Base-by-base conservation (phyloP, 2,113 vertebrate genomes). In the Parotia lawesii region DNA sequence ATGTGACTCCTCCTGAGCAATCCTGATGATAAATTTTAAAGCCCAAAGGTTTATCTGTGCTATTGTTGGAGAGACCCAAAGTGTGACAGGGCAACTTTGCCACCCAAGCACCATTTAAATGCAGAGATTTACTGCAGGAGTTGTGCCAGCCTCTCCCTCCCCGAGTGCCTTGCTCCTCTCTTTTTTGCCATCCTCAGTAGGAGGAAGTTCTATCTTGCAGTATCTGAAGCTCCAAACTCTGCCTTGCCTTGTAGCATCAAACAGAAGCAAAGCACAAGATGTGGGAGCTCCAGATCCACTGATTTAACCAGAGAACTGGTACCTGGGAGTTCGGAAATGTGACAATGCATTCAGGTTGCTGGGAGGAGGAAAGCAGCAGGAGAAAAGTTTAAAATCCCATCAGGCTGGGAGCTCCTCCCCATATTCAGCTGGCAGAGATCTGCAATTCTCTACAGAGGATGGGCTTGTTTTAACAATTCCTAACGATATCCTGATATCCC, bases 51-150 rank as follows among this genome's bases (percentile, higher is more conserved):
- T 77, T 69, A 7, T 64, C 79, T 64, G 54, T 1, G 1, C 16
- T 28, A 2, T 12, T 45, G 37, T 5, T 57, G 42, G 21, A 71
- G 47, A 57, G 22, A 23, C 28, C 28, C 69, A 27, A 44, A 44
- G 24, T 3, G 15, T 9, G 3, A 9, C 1, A 48, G 57, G 48
- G 44, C 1, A 1, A 4, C 12, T 44, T 58, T 62, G 38, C 31
- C 48, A 79, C 8, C 15, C 51, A 44, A 66, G n/a, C 51, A 57
- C 22, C 53, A 17, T 8, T 62, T 25, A 66, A 79, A 83, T 48
- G 8, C 56, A 44, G 2, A 18, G 40, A 20, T 60, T 69, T 54
- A 18, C 40, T 75, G 14, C 56, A 45, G 31, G 5, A 25, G 19
- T 25, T 60, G 56, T 54, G 18, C 28, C 56, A 54, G 18, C 38